Evolutionary conservation across 2,113 vertebrate genomes (phyloP), one percentile per base, ranked within the genome.

Genomic region (Halichoeres trimaculatus): DNA sequence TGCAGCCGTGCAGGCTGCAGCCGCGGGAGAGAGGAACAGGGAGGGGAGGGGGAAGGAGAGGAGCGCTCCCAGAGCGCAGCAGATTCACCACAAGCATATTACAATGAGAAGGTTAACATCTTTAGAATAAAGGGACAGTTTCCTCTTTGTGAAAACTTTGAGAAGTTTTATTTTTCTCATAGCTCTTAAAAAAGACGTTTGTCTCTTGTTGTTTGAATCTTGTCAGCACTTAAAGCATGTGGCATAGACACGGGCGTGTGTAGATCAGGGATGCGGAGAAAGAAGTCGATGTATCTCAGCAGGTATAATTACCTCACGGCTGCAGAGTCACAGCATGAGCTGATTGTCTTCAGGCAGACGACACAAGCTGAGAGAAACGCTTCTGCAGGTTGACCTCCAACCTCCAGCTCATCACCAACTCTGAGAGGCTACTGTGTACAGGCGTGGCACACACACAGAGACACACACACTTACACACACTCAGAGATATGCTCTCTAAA

Each of bases 381-480:
- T 52, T 48, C 55, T 76, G 67, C 23, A 47, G 62, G 57, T 47
- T 20, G 85, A 90, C 88, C 86, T 79, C 24, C 4, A 79, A 73
- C 78, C 69, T 59, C 59, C 41, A 45, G 68, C 87, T 93, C 90
- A 92, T 93, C 90, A 91, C 66, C 85, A 23, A 76, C 87, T 85
- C 59, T 87, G 58, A 83, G 61, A 23, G 58, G 58, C 79, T 74
- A 85, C 87, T 88, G 75, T 90, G 88, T 62, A 57, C 55, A 45
- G 43, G 68, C 13, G 13, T 40, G 70, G 56, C 64, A 30, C 30
- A 30, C 30, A 30, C 50, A 38, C 43, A 58, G 58, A 53, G 69
- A 65, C 70, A 68, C 62, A 34, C 58, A 66, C 68, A 67, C 43
- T 62, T 68, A 78, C 54, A 52, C 72, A 63, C 61, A 63, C 52